Base-by-base conservation (phyloP, 2,797 vertebrate species). In the Platyrinchus mystaceus region DNA sequence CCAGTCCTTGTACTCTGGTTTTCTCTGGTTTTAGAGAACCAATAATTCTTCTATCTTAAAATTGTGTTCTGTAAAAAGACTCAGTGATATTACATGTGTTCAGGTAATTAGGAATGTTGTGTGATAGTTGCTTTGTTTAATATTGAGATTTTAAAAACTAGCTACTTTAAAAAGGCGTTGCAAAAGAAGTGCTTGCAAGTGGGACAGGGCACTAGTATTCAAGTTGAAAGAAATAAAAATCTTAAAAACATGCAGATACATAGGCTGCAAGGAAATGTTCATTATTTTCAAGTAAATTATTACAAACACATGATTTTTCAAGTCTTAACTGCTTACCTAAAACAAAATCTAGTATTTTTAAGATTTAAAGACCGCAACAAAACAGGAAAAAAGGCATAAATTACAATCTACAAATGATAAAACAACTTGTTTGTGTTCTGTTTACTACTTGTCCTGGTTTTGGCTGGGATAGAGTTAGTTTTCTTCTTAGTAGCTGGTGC, bases 361-460 rank as follows among this genome's bases (percentile, higher is more conserved):
- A 55, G 6, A 8, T 53, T 63, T 49, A 1, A 46, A 64, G 63
- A 5, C 0, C 0, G 8, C 22, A 67, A 5, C 18, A 41, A 68
- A 78, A 49, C 2, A 21, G 28, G 6, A 16, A 69, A 59, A 78
- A 59, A 26, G 6, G 34, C 5, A 9, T 28, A 68, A 46, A 32
- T 64, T 68, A 32, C 12, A 22, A 0, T 44, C 14, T 70, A 59
- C 10, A 32, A 47, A 14, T 43, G n/a, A 36, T 49, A 36, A 59
- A 84, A 41, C 9, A 66, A 21, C 12, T 79, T 76, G 12, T 13
- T 82, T 79, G 23, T 82, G 13, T 4, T 76, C 70, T 84, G 7
- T 60, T 68, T 68, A 44, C 17, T 67, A 23, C 17, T 37, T 66
- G 21, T 32, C 32, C 32, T 60, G 10, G 15, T 62, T 75, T 68